These are phyloP conservation scores for Spea hammondii DNA, from an alignment of 2,797 vertebrate species.

Conservation along the genomic window DNA sequence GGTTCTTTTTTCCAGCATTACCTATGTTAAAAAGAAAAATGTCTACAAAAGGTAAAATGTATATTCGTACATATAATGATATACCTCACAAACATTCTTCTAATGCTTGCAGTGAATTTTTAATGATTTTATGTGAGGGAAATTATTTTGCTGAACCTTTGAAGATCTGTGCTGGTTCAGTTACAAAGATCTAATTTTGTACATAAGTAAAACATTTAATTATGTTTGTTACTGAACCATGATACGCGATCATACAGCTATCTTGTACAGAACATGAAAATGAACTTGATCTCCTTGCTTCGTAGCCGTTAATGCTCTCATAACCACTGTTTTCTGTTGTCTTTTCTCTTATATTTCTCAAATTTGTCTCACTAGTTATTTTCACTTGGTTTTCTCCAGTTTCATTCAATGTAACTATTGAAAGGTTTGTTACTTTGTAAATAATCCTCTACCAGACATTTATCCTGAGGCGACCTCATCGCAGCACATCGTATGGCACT, in stretches of 20 bases:
- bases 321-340: conserved; percentile 14
- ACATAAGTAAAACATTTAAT: conserved; percentile 19
- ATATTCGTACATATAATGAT: conserved; percentile 53
- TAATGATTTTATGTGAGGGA: conserved; percentile 34
- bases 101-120: conserved; percentile 39
- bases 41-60: conserved; percentile 54
- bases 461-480: too few species aligned
- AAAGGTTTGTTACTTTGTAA: not conserved
- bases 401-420: not conserved
- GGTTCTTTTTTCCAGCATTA: conserved; percentile 57
- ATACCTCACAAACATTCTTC: conserved; percentile 45
- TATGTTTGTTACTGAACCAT: conserved; percentile 12
- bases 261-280: not conserved
- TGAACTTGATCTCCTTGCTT: not conserved
- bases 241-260: not conserved
- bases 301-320: conserved; percentile 5
- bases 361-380: conserved; percentile 20
- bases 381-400: not conserved
- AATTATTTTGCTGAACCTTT: conserved; percentile 13
- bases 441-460: too few species aligned
- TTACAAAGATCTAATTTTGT: conserved; percentile 44
- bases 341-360: conserved; percentile 16
- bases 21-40: conserved; percentile 37
- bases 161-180: too few species aligned
- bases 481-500: too few species aligned